phyloP scores from a whole-genome alignment of 2,113 vertebrate genomes.

The Aplodontia rufa region DNA sequence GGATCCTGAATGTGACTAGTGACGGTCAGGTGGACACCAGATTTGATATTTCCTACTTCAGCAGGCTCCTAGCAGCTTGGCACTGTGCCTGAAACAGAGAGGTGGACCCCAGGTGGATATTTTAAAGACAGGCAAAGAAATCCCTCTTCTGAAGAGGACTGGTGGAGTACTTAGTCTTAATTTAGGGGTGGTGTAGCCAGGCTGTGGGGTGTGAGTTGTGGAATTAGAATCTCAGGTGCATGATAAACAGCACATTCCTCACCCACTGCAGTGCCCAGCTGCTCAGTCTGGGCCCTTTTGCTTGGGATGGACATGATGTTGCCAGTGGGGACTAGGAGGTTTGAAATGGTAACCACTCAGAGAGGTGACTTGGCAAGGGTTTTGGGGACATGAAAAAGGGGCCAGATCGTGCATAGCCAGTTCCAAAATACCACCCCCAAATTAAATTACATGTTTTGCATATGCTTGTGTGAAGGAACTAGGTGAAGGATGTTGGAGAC shows the following conservation, averaged over 20 bases:
- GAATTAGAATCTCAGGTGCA: not conserved
- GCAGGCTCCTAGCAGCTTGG: not conserved
- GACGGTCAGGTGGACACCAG: not conserved
- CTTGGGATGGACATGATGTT: not conserved
- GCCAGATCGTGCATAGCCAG: not conserved
- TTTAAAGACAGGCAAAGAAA: not conserved
- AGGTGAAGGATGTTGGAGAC: not conserved
- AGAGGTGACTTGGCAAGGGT: not conserved
- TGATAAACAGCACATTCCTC: not conserved
- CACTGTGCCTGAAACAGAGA: no score
- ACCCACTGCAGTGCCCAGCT: not conserved
- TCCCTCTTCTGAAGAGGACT: not conserved
- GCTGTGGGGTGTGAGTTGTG: not conserved
- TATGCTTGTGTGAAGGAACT: not conserved
- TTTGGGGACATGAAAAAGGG: not conserved
- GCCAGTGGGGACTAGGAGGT: not conserved
- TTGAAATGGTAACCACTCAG: not conserved
- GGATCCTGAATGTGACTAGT: no score
- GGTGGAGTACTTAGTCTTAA: not conserved
- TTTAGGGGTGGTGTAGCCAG: no score
- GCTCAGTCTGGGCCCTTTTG: not conserved
- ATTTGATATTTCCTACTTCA: no score
- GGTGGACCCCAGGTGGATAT: no score
- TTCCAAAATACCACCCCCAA: not conserved
- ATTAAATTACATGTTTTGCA: accelerated